Base-by-base conservation (phyloP, 2,113 vertebrate genomes). In the Tapirus terrestris region DNA sequence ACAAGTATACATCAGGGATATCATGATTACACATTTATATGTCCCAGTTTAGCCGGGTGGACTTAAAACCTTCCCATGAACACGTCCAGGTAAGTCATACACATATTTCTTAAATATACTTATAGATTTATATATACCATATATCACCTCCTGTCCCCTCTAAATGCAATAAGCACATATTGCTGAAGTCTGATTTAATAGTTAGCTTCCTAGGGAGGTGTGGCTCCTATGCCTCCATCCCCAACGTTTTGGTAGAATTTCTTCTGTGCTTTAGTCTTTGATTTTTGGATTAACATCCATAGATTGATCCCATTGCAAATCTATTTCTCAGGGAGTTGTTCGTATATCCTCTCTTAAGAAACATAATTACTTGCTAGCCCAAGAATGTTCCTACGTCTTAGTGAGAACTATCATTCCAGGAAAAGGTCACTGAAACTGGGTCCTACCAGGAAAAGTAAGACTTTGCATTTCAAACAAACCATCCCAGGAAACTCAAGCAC, bases 261-360 rank as follows among this genome's bases (percentile, higher is more conserved):
- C 17, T 33, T 92, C n/a, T 48, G 70, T 13, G 20, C 6, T 79
- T 83, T 70, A 48, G 36, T 36, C 67, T 89, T 89, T 83, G 43
- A 79, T 86, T 96, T 91, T 94, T 92, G 73, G 23, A 92, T 39
- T 53, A 86, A 67, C 87, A 83, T 36, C 68, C 18, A n/a, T 93
- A 91, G 75, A 80, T 70, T 84, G 56, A 21, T n/a, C 65, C 18
- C 80, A 68, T 21, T 96, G 43, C 4, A 61, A 81, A 68, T 95
- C 0, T 16, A 53, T 70, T 94, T 92, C 76, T 90, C 65, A 92
- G 82, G 85, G 53, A 48, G 25, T 4, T 93, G 65, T 83, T 70
- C 36, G 51, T 80, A n/a, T 85, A 70, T 70, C 43, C 2, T 97
- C 56, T 77, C 20, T 75, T 61, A 76, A n/a, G 53, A 89, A 87